Evolutionary conservation across 2,113 vertebrate species (phyloP).

Genomic region (Osmerus eperlanus): DNA sequence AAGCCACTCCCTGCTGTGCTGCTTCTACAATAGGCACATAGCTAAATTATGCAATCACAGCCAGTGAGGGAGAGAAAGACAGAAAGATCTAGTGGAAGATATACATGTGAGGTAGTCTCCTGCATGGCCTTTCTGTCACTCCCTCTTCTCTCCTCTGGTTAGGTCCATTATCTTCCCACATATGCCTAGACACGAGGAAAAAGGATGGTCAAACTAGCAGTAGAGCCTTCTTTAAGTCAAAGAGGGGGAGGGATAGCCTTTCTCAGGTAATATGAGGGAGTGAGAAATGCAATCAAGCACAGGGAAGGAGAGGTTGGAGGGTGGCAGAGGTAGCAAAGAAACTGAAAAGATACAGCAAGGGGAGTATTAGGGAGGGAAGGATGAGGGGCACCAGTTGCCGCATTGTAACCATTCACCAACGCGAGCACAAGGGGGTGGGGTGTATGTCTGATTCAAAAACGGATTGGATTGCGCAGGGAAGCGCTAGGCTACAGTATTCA

Average conservation of each 20-base stretch:
- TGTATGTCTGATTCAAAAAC: not conserved
- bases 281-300: conserved; percentile 21
- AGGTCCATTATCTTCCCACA: not conserved
- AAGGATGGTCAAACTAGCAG: not conserved
- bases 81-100: conserved; percentile 31
- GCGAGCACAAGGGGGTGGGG: not conserved
- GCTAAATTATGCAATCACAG: conserved; percentile 48
- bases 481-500: no score
- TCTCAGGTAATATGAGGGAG: not conserved
- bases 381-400: conserved; percentile 1
- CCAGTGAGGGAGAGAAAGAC: not conserved
- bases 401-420: not conserved
- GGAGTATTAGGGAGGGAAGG: not conserved
- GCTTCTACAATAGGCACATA: conserved; percentile 24
- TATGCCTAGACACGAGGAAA: not conserved
- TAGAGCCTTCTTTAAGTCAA: not conserved
- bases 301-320: conserved; percentile 16
- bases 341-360: conserved; percentile 10
- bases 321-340: not conserved
- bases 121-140: not conserved
- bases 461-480: not conserved
- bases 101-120: conserved; percentile 1
- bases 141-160: conserved; percentile 1
- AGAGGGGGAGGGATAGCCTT: not conserved
- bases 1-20: conserved; percentile 60